These are phyloP conservation scores for Mastomys natalensis DNA, from an alignment of 2,113 vertebrate species.

Conservation along the genomic window DNA sequence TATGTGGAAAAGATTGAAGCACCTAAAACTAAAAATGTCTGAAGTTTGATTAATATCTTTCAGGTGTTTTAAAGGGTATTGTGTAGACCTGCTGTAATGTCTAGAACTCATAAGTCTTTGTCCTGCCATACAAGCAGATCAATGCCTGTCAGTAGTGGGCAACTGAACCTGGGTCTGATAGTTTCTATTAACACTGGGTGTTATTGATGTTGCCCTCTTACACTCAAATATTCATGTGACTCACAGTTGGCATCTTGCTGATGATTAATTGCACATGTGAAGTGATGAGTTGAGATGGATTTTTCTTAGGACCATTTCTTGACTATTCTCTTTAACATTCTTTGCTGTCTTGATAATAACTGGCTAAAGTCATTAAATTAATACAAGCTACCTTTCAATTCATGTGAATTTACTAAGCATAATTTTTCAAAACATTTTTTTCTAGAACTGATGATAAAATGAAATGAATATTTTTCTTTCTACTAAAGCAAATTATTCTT, in stretches of 20 bases:
- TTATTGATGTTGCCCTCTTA: constrained; percentile 68
- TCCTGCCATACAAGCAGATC: constrained; percentile 66
- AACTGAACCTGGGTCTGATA: constrained; percentile 28
- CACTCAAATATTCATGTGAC: constrained; percentile 26
- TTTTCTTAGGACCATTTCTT: constrained; percentile 51
- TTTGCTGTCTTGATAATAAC: neutral
- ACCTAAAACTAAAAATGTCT: constrained; percentile 67
- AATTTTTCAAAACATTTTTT: constrained; percentile 43
- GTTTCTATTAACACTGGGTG: constrained; percentile 63
- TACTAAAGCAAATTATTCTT: neutral
- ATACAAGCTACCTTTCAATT: neutral
- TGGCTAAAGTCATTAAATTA: neutral
- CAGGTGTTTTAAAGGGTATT: constrained; percentile 15
- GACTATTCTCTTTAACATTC: constrained; percentile 28
- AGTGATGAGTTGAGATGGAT: constrained; percentile 64
- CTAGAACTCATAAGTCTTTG: constrained; percentile 61
- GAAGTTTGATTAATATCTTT: constrained; percentile 72
- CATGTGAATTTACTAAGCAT: neutral
- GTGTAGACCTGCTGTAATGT: constrained; percentile 27
- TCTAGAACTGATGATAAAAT: neutral
- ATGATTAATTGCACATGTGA: constrained; percentile 50
- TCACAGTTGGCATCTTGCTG: constrained; percentile 65
- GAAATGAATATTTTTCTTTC: neutral
- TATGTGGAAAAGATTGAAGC: constrained; percentile 64
- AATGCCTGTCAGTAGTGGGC: constrained; percentile 61